Evolutionary conservation across 2,113 vertebrate species (phyloP), one percentile per base, ranked within the genome.

Genomic region (Barbus barbus): DNA sequence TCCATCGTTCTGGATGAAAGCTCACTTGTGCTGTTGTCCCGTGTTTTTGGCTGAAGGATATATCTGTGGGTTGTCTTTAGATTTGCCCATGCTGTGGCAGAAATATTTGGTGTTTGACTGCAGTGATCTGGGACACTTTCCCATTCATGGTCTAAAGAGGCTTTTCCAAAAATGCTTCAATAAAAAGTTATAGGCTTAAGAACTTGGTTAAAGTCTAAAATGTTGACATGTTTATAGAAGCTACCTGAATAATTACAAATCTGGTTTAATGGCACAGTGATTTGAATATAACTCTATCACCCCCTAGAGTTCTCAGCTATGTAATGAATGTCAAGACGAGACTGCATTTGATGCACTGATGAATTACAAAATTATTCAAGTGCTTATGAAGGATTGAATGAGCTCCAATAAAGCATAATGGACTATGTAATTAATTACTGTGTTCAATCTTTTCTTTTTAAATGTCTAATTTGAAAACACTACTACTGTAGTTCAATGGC

Each of bases 1-100:
- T 61, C 36, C 76, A 41, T 78, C 3, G 1, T 3, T 78, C 11
- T 78, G 77, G 16, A 61, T 61, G 77, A 78, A 44, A 44, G 77
- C n/a, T 61, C 36, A 44, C 56, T 78, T 78, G 75, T 78, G 58
- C 9, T 44, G 16, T 26, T 20, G 56, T 61, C 38, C 9, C 3
- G 13, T 72, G 69, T 72, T 12, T 72, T 44, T 44, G 12, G 58
- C 38, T 61, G n/a, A 61, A 61, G 33, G 56, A 51, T 11, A 75
- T 22, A 16, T 44, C 24, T 41, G 33, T 41, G n/a, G 74, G 26
- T 31, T 56, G 9, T 20, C 46, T 33, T 28, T 33, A 22, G 28
- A 63, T 14, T 24, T 78, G 44, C 36, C 8, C 38, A 9, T 33
- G 18, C 28, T 36, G 4, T 11, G 74, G 26, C 4, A 18, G 9